Base-by-base conservation (phyloP, 2,888 invertebrate genomes). In the Oscheius sp. region DNA sequence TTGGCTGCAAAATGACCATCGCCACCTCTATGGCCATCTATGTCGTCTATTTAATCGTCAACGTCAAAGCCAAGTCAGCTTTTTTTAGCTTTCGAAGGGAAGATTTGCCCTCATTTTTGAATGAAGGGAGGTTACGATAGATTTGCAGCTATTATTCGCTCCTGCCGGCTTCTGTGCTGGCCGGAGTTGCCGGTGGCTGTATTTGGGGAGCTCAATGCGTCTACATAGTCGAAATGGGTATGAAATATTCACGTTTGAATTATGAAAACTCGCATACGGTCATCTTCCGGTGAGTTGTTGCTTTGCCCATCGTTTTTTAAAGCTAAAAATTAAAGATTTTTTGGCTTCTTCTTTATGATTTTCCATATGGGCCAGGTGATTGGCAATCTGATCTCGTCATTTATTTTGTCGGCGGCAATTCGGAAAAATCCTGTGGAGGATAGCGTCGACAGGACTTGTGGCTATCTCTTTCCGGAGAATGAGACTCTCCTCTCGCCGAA, bases 181-280 rank as follows among this genome's bases (percentile, higher is more conserved):
- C 95, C 34, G 97, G 97, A 75, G 89, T 96, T 65, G 95, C 95
- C 10, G 96, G 95, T 1, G 96, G 96, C 0, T 96, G 96, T 55
- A 92, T 97, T 92, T 97, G 97, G 97, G 93, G 95, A 0, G 94
- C 96, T n/a, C 94, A 96, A 88, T 96, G 96, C 71, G 94, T 95
- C 1, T 97, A 97, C 87, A 90, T 97, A 74, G 96, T 96, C 15
- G 93, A 95, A 89, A 93, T 92, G 46, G 96, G 95, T 52, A 93
- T 93, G 74, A 91, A 93, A 79, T 94, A 94, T 89, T 93, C 96
- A 17, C 93, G 93, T 86, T 89, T 88, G 52, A 85, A 94, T 73
- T 93, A 84, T 27, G 87, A 87, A 81, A 86, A 31, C 92, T 93
- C 64, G 94, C 95, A 76, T 87, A 94, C 93, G 23, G 93, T 95